These are phyloP conservation scores for Hirtodrosophila alboralis DNA, from an alignment of 2,888 invertebrate genomes.

Conservation along the genomic window DNA sequence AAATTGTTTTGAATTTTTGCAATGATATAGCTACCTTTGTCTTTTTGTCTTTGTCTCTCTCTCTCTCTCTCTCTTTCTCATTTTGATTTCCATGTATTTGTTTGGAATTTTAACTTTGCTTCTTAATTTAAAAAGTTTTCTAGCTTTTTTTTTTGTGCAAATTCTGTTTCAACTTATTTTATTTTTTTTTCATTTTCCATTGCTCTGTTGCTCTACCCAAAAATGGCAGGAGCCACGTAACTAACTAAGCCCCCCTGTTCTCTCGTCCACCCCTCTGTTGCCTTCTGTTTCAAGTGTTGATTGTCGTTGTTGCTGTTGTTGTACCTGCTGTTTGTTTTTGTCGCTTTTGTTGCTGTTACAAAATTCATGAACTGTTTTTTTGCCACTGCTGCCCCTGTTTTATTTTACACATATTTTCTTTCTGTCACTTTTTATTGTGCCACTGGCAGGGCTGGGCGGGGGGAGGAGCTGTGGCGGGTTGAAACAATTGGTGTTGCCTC, in stretches of 20 bases:
- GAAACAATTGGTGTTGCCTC: constrained; percentile 35
- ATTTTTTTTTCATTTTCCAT: too few relatives aligned
- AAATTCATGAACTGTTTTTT: constrained; percentile 75
- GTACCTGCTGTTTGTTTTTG: constrained; percentile 68
- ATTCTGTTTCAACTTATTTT: constrained; percentile 66
- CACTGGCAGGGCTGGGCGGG: constrained; percentile 20
- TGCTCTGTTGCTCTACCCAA: constrained; percentile 15
- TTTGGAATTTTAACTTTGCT: constrained; percentile 72
- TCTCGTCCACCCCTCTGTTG: neutral
- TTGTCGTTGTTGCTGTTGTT: constrained; percentile 42
- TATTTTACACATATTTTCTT: constrained; percentile 75
- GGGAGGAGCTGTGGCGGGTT: neutral
- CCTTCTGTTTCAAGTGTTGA: constrained; percentile 45
- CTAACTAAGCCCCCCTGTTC: constrained; percentile 2
- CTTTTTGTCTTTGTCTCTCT: neutral
- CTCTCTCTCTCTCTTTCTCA: neutral
- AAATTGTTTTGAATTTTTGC: constrained; percentile 37
- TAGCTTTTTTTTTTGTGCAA: constrained; percentile 53
- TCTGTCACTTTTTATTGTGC: constrained; percentile 76
- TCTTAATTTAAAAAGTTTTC: constrained; percentile 76
- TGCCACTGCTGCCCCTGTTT: constrained; percentile 53
- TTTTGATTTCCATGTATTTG: constrained; percentile 35
- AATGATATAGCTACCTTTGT: constrained; percentile 10
- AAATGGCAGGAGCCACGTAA: constrained; percentile 39
- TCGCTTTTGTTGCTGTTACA: constrained; percentile 71